These are phyloP conservation scores for Phaenicophaeus curvirostris DNA, from an alignment of 2,797 vertebrate species.

Conservation along the genomic window DNA sequence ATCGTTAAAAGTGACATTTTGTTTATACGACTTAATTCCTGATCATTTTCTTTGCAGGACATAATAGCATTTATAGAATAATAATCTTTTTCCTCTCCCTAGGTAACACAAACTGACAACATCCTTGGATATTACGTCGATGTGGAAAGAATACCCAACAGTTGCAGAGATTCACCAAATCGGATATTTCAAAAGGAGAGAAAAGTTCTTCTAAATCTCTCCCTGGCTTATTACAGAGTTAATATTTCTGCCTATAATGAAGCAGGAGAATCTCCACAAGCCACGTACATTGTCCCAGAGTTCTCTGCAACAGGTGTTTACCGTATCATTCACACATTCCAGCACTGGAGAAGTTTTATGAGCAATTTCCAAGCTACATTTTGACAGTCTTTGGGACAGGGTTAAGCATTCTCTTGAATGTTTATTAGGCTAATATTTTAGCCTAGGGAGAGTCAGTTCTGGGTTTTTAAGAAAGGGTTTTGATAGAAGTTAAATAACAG, in stretches of 20 bases:
- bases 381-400: background rate
- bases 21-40: background rate
- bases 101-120: slow-evolving; percentile 68
- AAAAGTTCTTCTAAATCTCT: slow-evolving; percentile 51
- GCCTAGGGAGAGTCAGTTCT: background rate
- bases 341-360: background rate
- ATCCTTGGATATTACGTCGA: slow-evolving; percentile 69
- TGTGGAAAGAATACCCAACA: slow-evolving; percentile 76
- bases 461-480: background rate
- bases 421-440: background rate
- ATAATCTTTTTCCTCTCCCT: background rate
- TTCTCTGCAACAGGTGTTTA: slow-evolving; percentile 6
- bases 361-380: background rate
- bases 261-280: slow-evolving; percentile 56
- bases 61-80: background rate
- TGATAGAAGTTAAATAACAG: background rate
- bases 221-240: slow-evolving; percentile 46
- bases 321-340: background rate
- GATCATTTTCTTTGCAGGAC: background rate
- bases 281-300: slow-evolving; percentile 26
- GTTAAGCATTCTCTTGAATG: background rate
- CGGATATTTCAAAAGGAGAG: background rate
- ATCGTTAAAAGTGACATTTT: background rate
- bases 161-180: background rate
- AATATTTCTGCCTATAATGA: slow-evolving; percentile 59